These are phyloP conservation scores for Myiotriccus ornatus DNA, from an alignment of 2,797 vertebrate genomes.

Conservation along the genomic window DNA sequence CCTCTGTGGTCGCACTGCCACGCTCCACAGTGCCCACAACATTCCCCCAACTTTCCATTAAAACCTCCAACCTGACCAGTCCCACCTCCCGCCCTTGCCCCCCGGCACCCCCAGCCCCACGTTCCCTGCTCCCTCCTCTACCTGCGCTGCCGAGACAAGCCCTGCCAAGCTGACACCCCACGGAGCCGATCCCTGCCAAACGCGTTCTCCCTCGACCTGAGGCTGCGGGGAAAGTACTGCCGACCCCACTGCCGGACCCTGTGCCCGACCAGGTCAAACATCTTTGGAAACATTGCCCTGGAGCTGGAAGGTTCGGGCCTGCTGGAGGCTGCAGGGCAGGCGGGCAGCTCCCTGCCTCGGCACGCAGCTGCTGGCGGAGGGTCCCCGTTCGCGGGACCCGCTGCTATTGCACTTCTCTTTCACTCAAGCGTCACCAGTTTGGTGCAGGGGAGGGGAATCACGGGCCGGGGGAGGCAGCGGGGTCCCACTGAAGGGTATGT, in stretches of 20 bases:
- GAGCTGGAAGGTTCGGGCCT: not conserved
- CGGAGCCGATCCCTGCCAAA: not conserved
- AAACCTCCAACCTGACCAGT: not conserved
- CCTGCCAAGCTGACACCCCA: not conserved
- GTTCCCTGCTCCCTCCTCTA: not conserved
- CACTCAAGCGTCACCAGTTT: constrained; percentile 6
- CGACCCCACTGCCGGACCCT: not conserved
- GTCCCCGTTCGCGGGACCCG: not conserved
- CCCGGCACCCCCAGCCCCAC: fast-evolving
- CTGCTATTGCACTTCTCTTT: constrained; percentile 69
- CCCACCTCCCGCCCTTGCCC: not conserved
- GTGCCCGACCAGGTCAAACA: not conserved
- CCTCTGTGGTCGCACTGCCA: fast-evolving
- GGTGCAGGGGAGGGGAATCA: not conserved
- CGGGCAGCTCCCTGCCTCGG: not conserved
- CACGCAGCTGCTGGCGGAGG: not conserved
- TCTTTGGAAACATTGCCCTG: not conserved
- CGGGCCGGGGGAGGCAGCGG: not conserved
- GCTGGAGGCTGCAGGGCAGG: not conserved
- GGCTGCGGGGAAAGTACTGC: not conserved
- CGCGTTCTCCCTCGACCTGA: fast-evolving
- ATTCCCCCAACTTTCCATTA: not conserved
- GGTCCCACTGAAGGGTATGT: constrained; percentile 5
- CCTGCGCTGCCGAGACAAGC: not conserved
- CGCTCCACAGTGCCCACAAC: not conserved